phyloP scores from a whole-genome alignment of 2,113 vertebrate genomes.

The Tupaia chinensis region DNA sequence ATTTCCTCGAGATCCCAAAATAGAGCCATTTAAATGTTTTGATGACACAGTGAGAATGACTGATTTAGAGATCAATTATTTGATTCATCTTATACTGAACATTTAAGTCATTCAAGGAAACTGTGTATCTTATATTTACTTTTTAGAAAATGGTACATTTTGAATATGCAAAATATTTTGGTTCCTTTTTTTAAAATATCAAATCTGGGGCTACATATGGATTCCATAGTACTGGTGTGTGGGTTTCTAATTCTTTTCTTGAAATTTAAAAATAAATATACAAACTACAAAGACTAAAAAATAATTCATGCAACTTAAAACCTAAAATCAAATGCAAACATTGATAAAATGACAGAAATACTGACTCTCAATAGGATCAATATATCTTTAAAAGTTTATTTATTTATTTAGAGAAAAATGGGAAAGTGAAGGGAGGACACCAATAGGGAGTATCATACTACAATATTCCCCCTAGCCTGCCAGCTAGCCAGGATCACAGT shows the following conservation, averaged over 20 bases:
- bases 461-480: no score
- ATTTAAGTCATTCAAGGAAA: not conserved
- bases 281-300: not conserved
- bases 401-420: no score
- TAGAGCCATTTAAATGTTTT: not conserved
- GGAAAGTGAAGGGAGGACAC: no score
- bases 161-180: slow-evolving; percentile 3
- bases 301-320: slow-evolving; percentile 28
- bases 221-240: slow-evolving; percentile 23
- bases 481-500: no score
- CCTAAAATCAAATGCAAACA: slow-evolving; percentile 48
- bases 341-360: slow-evolving; percentile 19
- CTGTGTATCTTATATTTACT: not conserved
- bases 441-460: no score
- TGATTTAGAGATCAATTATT: not conserved
- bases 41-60: not conserved
- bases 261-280: slow-evolving; percentile 29
- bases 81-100: slow-evolving; percentile 15
- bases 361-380: slow-evolving; percentile 28
- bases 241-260: not conserved
- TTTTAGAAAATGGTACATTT: slow-evolving; percentile 47
- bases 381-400: not conserved
- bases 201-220: slow-evolving; percentile 30
- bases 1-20: slow-evolving; percentile 16
- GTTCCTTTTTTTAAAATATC: slow-evolving; percentile 2